These are phyloP conservation scores for Montipora capitata DNA, from an alignment of 92 coral and sea anemone species.

Conservation along the genomic window DNA sequence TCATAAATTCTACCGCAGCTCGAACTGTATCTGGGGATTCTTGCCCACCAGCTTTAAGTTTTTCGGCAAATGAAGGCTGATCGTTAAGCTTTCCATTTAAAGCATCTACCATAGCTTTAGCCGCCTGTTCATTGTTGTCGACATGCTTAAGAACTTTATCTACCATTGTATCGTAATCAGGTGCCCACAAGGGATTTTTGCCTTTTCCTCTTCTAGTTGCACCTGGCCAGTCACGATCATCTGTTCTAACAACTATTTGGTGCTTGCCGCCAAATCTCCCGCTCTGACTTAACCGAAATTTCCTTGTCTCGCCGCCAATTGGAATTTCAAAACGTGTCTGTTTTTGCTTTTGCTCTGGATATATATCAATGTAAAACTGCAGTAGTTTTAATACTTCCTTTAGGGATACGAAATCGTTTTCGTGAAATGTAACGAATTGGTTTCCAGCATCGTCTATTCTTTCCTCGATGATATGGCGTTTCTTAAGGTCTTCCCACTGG, in stretches of 20 bases:
- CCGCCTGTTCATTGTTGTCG: not conserved
- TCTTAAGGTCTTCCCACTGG: conserved; percentile 18
- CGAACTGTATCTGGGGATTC: conserved; percentile 46
- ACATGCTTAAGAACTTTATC: not conserved
- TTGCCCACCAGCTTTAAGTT: not conserved
- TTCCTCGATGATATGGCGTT: not conserved
- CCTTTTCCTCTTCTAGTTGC: conserved; percentile 3
- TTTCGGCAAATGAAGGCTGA: conserved; percentile 32
- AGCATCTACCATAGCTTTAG: conserved; percentile 10
- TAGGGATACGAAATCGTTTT: conserved; percentile 1
- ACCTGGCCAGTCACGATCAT: not conserved
- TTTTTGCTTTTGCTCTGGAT: not conserved
- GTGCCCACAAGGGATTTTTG: not conserved
- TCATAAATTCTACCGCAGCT: conserved; percentile 65
- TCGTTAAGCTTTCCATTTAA: not conserved
- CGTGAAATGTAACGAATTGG: conserved; percentile 10
- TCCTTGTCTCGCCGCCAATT: conserved; percentile 21
- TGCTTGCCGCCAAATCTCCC: not conserved
- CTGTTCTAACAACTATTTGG: conserved; percentile 32
- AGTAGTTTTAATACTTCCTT: conserved; percentile 41
- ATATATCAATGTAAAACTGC: conserved; percentile 38
- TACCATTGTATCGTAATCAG: conserved; percentile 32
- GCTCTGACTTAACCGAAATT: conserved; percentile 12
- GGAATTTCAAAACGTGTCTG: conserved; percentile 10
- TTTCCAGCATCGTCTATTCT: not conserved